phyloP scores from a whole-genome alignment of 2,888 invertebrate species.

The Epistrophe eligans region DNA sequence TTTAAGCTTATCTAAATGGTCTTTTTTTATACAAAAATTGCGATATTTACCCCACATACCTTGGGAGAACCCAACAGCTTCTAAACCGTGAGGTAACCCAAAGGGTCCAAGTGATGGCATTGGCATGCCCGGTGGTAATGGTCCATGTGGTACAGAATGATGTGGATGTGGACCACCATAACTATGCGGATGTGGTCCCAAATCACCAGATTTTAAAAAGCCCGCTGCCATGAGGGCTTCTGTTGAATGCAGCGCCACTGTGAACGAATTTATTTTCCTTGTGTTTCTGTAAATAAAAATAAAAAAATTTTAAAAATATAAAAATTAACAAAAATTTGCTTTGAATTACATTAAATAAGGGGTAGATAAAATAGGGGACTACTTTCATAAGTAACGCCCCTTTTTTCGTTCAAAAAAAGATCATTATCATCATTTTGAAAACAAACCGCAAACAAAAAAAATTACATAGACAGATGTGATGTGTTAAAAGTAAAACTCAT shows the following conservation, averaged over 20 bases:
- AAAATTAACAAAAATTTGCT: constrained; percentile 44
- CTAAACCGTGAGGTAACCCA: constrained; percentile 84
- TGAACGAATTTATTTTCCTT: constrained; percentile 80
- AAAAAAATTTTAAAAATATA: not conserved
- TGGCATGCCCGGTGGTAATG: constrained; percentile 84
- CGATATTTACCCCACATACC: constrained; percentile 85
- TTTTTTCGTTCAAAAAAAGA: constrained; percentile 41
- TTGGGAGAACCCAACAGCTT: constrained; percentile 84
- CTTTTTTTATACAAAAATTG: constrained; percentile 72
- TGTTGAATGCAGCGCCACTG: constrained; percentile 84
- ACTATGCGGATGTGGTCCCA: constrained; percentile 84
- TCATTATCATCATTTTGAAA: constrained; percentile 62
- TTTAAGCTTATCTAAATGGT: constrained; percentile 22
- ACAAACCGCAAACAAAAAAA: constrained; percentile 2
- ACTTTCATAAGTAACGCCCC: constrained; percentile 46
- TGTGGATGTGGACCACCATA: constrained; percentile 84
- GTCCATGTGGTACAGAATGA: constrained; percentile 83
- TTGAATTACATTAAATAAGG: constrained; percentile 44
- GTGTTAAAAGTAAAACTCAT: constrained; percentile 58
- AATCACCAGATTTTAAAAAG: constrained; percentile 83
- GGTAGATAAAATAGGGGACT: not conserved
- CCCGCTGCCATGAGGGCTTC: constrained; percentile 85
- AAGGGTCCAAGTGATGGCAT: constrained; percentile 84
- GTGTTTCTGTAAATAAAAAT: constrained; percentile 57
- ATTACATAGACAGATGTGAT: constrained; percentile 53